These are phyloP conservation scores for Daboia siamensis DNA, from an alignment of 2,113 vertebrate species.

Conservation along the genomic window DNA sequence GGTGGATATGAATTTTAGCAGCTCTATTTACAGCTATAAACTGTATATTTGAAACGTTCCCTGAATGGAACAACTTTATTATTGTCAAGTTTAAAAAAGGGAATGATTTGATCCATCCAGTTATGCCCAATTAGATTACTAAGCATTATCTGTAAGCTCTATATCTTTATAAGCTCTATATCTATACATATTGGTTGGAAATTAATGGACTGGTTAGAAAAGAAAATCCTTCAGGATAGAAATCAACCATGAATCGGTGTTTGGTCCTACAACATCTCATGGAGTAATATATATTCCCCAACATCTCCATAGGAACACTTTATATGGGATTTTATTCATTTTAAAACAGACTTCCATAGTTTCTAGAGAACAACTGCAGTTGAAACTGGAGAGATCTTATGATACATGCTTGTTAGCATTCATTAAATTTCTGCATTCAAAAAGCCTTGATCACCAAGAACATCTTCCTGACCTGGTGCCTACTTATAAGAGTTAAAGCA, in stretches of 20 bases:
- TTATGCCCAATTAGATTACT: background rate
- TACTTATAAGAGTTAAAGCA: background rate
- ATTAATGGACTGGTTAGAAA: background rate
- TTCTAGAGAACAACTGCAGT: background rate
- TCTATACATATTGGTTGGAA: background rate
- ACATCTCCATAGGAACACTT: background rate
- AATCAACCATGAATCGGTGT: background rate
- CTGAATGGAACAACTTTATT: background rate
- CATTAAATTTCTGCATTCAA: background rate
- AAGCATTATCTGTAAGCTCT: background rate
- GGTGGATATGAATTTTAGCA: background rate
- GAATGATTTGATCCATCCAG: background rate
- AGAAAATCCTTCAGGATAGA: background rate
- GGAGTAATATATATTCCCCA: background rate
- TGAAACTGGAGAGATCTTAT: background rate
- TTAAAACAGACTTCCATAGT: background rate
- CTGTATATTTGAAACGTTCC: background rate
- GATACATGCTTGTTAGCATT: background rate
- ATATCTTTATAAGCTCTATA: background rate
- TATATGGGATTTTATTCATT: background rate
- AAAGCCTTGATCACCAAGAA: background rate
- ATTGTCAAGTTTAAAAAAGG: background rate
- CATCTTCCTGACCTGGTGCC: background rate
- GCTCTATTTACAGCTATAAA: background rate
- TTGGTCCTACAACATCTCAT: background rate